These are phyloP conservation scores for Caloenas nicobarica DNA, from an alignment of 2,113 vertebrate genomes.

Conservation along the genomic window DNA sequence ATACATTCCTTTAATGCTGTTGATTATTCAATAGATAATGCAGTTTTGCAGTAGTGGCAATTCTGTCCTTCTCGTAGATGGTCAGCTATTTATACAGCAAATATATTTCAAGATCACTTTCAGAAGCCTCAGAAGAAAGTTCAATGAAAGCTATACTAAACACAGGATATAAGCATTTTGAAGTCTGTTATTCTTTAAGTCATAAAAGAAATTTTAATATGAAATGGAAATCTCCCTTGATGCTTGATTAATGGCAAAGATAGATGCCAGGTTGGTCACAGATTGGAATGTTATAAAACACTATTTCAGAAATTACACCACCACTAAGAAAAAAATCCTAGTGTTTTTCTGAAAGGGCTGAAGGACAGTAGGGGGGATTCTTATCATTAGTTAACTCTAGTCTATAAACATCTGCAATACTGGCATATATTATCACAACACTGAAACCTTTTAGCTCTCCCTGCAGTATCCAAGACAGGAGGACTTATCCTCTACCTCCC, in stretches of 20 bases:
- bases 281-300: neutral
- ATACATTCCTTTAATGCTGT: neutral
- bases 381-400: neutral
- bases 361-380: neutral
- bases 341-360: neutral
- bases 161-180: neutral
- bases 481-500: neutral
- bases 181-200: neutral
- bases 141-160: neutral
- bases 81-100: neutral
- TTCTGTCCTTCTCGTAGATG: neutral
- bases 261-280: neutral
- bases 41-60: neutral
- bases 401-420: neutral
- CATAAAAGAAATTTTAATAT: neutral
- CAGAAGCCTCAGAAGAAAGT: neutral
- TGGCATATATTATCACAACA: neutral
- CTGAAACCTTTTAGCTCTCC: neutral
- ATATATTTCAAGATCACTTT: neutral
- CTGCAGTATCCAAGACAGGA: neutral
- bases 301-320: neutral
- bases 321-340: neutral
- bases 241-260: neutral
- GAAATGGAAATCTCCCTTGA: neutral
- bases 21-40: neutral